These are phyloP conservation scores for Ganaspis brasiliensis DNA, from an alignment of 2,888 invertebrate species.

Conservation along the genomic window DNA sequence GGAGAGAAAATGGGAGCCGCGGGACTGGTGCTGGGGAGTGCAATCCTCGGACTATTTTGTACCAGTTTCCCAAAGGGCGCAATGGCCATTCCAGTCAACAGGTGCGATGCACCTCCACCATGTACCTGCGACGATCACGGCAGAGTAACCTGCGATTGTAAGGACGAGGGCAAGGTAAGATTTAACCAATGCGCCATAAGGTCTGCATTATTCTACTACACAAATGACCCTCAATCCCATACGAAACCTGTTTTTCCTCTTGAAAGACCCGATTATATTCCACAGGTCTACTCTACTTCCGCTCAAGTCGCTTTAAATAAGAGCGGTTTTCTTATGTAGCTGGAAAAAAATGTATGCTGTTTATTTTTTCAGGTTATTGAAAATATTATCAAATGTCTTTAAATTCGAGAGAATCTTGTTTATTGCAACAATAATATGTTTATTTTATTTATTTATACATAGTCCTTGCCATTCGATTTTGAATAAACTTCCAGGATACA, in stretches of 20 bases:
- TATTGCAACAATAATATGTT: no score
- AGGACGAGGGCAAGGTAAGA: constrained; percentile 80
- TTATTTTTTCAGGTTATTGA: background rate
- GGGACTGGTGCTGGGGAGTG: constrained; percentile 73
- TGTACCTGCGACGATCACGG: constrained; percentile 84
- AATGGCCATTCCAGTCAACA: constrained; percentile 68
- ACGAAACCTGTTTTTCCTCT: constrained; percentile 8
- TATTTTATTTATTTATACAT: no score
- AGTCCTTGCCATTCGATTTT: no score
- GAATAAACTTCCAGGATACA: no score
- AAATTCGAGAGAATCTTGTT: no score
- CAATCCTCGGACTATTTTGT: constrained; percentile 76
- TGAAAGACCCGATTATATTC: background rate
- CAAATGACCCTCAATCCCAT: background rate
- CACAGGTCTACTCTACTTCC: constrained; percentile 36
- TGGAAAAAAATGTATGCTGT: background rate
- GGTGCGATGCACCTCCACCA: constrained; percentile 82
- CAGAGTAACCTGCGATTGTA: constrained; percentile 83
- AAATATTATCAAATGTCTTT: no score
- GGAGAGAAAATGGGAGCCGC: constrained; percentile 73
- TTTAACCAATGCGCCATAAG: constrained; percentile 36
- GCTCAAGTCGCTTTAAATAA: background rate
- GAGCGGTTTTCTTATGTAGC: background rate
- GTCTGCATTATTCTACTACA: constrained; percentile 2
- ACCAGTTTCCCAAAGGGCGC: constrained; percentile 67